Percentiles rank a stretch among this genome's conserved stretches.
Evolutionary conservation across 2,888 invertebrate genomes (phyloP).

Genomic region (Cantharis nigra): DNA sequence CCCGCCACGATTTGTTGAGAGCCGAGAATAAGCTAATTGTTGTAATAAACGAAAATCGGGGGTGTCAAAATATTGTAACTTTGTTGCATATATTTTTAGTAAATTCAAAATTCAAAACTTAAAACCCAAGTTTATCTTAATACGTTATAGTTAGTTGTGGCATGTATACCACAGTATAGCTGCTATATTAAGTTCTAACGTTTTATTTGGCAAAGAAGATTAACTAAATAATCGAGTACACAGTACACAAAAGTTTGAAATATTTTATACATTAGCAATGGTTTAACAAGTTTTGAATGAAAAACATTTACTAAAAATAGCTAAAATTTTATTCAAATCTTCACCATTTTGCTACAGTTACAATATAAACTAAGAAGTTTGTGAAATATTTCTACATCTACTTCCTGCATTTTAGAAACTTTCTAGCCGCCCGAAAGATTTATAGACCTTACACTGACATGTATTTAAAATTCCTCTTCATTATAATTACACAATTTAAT

Average conservation of each 20-base stretch:
- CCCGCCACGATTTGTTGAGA: too few species aligned
- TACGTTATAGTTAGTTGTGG: not conserved
- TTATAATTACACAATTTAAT: constrained; percentile 6
- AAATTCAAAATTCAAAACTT: not conserved
- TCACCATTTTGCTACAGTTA: not conserved
- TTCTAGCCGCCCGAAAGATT: constrained; percentile 17
- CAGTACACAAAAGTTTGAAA: not conserved
- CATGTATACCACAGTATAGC: not conserved
- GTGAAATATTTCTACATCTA: constrained; percentile 18
- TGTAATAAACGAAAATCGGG: too few species aligned
- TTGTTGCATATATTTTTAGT: not conserved
- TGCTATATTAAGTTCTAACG: not conserved
- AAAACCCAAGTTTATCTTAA: not conserved
- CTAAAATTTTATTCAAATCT: not conserved
- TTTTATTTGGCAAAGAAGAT: not conserved
- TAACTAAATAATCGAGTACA: not conserved
- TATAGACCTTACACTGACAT: constrained; percentile 16
- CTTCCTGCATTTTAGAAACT: constrained; percentile 17
- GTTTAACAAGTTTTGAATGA: not conserved
- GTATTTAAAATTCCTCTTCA: constrained; percentile 17
- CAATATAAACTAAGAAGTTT: not conserved
- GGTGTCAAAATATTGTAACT: not conserved
- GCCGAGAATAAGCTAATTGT: too few species aligned
- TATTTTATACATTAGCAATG: not conserved
- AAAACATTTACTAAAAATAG: not conserved